Evolutionary conservation across 1,140 invertebrate species (phyloP).

Genomic region (Sinonovacula constricta): DNA sequence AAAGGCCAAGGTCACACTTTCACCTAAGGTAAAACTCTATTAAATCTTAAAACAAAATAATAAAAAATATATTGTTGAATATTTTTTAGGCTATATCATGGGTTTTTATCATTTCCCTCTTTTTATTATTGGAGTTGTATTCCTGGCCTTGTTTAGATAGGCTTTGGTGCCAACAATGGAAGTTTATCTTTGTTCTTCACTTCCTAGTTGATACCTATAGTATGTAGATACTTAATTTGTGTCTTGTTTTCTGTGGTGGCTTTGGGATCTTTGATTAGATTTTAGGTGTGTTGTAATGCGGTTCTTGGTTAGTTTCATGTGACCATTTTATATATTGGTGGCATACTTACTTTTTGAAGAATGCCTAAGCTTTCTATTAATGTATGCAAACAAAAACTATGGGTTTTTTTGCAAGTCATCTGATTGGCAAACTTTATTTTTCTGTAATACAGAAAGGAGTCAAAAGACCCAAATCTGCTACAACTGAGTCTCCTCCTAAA

Average conservation of each 20-base stretch:
- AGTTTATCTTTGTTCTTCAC: no score
- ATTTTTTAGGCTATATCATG: no score
- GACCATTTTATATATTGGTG: background rate
- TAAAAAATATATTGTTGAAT: no score
- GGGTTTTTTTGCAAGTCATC: background rate
- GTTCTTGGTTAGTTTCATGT: background rate
- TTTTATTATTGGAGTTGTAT: no score
- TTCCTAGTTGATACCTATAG: no score
- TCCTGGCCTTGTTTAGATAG: no score
- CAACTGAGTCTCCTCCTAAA: background rate
- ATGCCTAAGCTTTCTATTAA: background rate
- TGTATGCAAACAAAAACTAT: background rate
- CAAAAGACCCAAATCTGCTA: conserved; percentile 52
- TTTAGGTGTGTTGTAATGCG: background rate
- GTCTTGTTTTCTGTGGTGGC: no score
- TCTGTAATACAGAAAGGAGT: conserved; percentile 47
- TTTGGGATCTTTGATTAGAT: no score
- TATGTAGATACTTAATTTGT: no score
- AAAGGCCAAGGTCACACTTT: background rate
- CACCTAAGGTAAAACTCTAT: conserved; percentile 21
- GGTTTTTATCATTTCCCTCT: no score
- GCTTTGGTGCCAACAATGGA: no score
- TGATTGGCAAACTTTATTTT: background rate
- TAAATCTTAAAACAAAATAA: no score
- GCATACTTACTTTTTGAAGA: background rate